Evolutionary conservation across 2,797 vertebrate genomes (phyloP).

Genomic region (Agapornis canus): DNA sequence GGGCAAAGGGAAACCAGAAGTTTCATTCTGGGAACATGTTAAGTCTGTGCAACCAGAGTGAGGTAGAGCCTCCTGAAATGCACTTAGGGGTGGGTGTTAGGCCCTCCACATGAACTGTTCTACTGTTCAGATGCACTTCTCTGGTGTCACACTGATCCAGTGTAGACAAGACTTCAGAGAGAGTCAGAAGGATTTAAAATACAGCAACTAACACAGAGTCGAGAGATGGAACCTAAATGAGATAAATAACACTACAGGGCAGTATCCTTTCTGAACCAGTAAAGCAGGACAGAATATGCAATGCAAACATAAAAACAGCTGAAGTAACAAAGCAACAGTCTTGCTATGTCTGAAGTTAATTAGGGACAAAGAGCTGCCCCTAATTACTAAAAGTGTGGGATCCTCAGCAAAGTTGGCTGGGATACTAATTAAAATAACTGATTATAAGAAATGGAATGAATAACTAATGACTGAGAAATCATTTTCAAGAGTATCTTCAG

Average conservation of each 20-base stretch:
- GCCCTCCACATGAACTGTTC: not conserved
- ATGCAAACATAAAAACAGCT: constrained; percentile 13
- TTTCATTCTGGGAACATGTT: not conserved
- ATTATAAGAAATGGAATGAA: constrained; percentile 55
- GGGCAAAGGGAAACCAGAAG: not conserved
- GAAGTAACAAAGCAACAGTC: constrained; percentile 28
- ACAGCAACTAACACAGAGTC: not conserved
- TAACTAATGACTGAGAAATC: constrained; percentile 52
- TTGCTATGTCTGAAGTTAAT: constrained; percentile 49
- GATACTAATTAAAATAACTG: constrained; percentile 55
- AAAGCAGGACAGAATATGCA: constrained; percentile 17
- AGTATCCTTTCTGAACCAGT: not conserved
- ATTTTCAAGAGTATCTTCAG: constrained; percentile 36
- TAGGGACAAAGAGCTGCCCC: constrained; percentile 50
- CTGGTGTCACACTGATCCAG: not conserved
- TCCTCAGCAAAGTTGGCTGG: constrained; percentile 21
- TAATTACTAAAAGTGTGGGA: constrained; percentile 49
- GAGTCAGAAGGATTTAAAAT: not conserved
- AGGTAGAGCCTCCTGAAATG: not conserved
- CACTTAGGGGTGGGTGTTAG: not conserved
- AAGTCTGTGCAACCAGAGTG: fast-evolving
- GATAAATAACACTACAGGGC: not conserved
- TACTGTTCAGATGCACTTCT: not conserved
- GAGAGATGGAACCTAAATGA: not conserved
- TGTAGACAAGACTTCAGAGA: not conserved